Conservation (phyloP, 2,888 invertebrate species). For the Scaptomyza parva region DNA sequence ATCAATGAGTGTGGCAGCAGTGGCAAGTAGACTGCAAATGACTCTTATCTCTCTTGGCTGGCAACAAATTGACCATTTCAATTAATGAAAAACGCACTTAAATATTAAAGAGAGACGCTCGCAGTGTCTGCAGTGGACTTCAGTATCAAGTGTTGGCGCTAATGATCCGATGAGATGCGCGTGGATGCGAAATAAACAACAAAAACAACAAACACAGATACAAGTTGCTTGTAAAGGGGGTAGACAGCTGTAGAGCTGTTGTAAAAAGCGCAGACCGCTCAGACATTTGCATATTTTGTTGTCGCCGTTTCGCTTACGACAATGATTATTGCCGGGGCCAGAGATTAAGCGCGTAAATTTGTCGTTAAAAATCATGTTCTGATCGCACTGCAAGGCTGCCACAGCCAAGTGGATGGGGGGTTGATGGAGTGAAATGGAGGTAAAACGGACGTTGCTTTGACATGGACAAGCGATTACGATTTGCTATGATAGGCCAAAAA, state of each 20-base stretch:
- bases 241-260: constrained; percentile 27
- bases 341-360: constrained; percentile 79
- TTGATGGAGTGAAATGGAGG: background rate
- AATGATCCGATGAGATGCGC: constrained; percentile 68
- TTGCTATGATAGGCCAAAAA: constrained; percentile 22
- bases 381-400: constrained; percentile 31
- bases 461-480: constrained; percentile 53
- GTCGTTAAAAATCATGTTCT: constrained; percentile 78
- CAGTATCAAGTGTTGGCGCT: constrained; percentile 73
- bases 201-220: background rate
- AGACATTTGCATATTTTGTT: constrained; percentile 77
- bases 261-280: constrained; percentile 37
- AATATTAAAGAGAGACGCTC: constrained; percentile 60
- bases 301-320: constrained; percentile 52
- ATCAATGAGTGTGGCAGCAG: constrained; percentile 52
- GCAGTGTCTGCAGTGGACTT: constrained; percentile 19
- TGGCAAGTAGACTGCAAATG: constrained; percentile 32
- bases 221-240: background rate
- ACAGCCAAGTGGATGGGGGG: background rate
- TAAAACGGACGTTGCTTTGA: constrained; percentile 11
- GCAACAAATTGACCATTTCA: constrained; percentile 77
- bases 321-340: constrained; percentile 55
- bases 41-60: constrained; percentile 41
- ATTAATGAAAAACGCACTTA: constrained; percentile 79
- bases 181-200: constrained; percentile 43